Base-by-base conservation (phyloP, 2,113 vertebrate genomes). In the Protomyctophum bolini region DNA sequence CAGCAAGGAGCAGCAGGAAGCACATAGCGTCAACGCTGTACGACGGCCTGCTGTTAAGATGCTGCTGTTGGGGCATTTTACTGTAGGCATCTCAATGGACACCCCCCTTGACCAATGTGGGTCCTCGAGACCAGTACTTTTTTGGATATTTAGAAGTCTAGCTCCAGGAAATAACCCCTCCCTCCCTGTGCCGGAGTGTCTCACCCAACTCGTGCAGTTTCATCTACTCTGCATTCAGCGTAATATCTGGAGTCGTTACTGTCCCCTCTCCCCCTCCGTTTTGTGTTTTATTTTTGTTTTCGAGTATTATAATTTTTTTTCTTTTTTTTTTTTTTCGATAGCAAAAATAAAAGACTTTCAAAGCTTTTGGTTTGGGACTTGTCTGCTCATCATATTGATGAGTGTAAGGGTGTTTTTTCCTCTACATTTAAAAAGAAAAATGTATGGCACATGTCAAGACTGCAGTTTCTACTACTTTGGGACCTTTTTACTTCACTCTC, bases 311-410 rank as follows among this genome's bases (percentile, higher is more conserved):
- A 9, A 81, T 77, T 88, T 77, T 80, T 71, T 86, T 91, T n/a
- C n/a, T n/a, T 75, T 77, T 91, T 83, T 46, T 46, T 46, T 88
- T 83, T 81, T 80, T 84, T 86, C 89, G 84, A 94, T 90, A 91
- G 93, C 95, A 95, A 95, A 96, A 94, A 94, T 94, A 91, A 91
- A 41, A 93, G 94, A 92, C 94, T 94, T 41, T 95, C 93, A 95
- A 93, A 95, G 94, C 94, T 94, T 41, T 94, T 94, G 93, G 95
- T 95, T 94, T 95, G 94, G 95, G 95, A 96, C 88, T 93, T 88
- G 93, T 94, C 93, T 92, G 93, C 95, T 99, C 97, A 99, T 99
- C 97, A 99, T 98, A 98, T 99, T 99, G 97, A 98, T 99, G 97
- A 98, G 93, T 78, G 85, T 90, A 92, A 91, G 91, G 91, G 90